A percentile compares a stretch with the other conserved stretches of the same genome.
phyloP scores from a whole-genome alignment of 1,140 invertebrate genomes.

The Heterodera schachtii region DNA sequence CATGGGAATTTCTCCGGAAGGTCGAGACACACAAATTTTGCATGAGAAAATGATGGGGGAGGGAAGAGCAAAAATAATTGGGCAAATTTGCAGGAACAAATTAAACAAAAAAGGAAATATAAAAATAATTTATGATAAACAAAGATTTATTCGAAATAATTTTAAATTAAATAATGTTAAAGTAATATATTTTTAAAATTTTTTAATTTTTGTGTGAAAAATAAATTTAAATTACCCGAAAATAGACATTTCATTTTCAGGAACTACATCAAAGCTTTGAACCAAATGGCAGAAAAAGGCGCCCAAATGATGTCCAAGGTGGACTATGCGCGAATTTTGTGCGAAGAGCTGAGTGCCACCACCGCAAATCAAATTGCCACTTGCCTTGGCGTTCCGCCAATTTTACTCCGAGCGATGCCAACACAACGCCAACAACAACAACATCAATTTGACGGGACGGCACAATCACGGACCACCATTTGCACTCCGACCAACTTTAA shows the following conservation, averaged over 20 bases:
- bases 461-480: too few relatives aligned
- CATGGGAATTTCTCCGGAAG: neutral
- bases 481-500: too few relatives aligned
- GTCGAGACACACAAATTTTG: neutral
- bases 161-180: too few relatives aligned
- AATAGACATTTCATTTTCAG: conserved; percentile 67
- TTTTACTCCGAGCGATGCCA: neutral
- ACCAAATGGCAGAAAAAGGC: conserved; percentile 67
- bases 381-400: conserved; percentile 44
- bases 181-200: too few relatives aligned
- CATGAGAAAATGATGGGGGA: neutral
- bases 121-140: too few relatives aligned
- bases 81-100: neutral
- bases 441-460: too few relatives aligned
- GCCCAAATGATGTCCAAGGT: conserved; percentile 49
- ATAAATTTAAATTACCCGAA: neutral
- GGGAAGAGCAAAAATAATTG: neutral
- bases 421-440: neutral
- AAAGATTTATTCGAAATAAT: too few relatives aligned
- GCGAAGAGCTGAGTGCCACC: conserved; percentile 58
- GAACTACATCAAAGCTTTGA: conserved; percentile 79
- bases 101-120: neutral
- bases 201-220: too few relatives aligned
- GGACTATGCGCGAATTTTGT: conserved; percentile 55
- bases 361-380: conserved; percentile 61